These are phyloP conservation scores for Scomber colias DNA, from an alignment of 2,113 vertebrate genomes.

Conservation along the genomic window DNA sequence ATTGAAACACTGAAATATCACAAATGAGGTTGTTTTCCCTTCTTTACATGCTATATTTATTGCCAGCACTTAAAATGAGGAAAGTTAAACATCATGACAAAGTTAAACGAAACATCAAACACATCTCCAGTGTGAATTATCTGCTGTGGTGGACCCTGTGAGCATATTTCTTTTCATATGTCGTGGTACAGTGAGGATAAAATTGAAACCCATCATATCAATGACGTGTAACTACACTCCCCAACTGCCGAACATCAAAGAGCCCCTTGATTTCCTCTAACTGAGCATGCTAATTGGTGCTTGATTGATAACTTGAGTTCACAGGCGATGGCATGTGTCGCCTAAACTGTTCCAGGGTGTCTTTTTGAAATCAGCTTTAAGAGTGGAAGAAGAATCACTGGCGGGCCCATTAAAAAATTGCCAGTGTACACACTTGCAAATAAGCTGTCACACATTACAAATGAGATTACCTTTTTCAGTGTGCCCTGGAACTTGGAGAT, in stretches of 20 bases:
- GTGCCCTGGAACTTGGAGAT: constrained; percentile 80
- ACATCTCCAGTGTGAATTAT: constrained; percentile 11
- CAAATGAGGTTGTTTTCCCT: constrained; percentile 37
- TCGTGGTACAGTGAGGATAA: constrained; percentile 49
- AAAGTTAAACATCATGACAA: constrained; percentile 4
- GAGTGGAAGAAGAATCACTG: constrained; percentile 75
- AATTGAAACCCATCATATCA: constrained; percentile 64
- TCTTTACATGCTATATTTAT: not conserved
- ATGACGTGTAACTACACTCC: constrained; percentile 59
- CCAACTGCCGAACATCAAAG: constrained; percentile 74
- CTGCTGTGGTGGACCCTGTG: constrained; percentile 58
- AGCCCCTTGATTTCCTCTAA: constrained; percentile 64
- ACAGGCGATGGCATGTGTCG: constrained; percentile 79
- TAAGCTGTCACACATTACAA: constrained; percentile 89
- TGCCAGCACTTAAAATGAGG: constrained; percentile 17
- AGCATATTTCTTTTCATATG: constrained; percentile 46
- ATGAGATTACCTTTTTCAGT: constrained; percentile 87
- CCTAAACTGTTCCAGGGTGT: constrained; percentile 82
- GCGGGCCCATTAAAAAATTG: constrained; percentile 82
- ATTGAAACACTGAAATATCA: constrained; percentile 61
- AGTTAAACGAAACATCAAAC: constrained; percentile 42
- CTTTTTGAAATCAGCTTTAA: constrained; percentile 83
- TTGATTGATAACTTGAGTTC: constrained; percentile 85
- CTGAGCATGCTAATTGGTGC: constrained; percentile 80
- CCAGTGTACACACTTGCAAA: constrained; percentile 82